phyloP scores from a whole-genome alignment of 2,888 invertebrate species.

The Drosophila macrothrix region DNA sequence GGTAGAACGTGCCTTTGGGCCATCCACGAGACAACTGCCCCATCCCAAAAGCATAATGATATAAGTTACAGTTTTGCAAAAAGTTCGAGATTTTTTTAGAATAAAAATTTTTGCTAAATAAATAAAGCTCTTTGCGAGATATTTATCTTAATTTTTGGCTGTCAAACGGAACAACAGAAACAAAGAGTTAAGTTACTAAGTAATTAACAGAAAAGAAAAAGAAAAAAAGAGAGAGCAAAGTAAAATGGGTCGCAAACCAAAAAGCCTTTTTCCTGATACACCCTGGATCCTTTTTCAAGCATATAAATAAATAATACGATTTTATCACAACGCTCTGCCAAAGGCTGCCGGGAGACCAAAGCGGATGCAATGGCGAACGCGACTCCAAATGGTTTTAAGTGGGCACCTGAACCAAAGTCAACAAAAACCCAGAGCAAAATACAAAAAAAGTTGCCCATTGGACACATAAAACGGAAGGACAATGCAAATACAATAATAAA shows the following conservation, averaged over 20 bases:
- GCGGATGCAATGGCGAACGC: slow-evolving; percentile 34
- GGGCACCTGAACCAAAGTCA: slow-evolving; percentile 48
- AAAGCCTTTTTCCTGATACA: slow-evolving; percentile 34
- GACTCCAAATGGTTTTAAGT: slow-evolving; percentile 48
- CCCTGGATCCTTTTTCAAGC: slow-evolving; percentile 32
- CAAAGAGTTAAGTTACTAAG: slow-evolving; percentile 67
- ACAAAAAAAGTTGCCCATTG: slow-evolving; percentile 6
- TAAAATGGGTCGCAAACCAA: slow-evolving; percentile 16
- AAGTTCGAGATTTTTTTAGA: slow-evolving; percentile 49
- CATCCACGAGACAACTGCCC: slow-evolving; percentile 22
- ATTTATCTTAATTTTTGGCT: slow-evolving; percentile 75
- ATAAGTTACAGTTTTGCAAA: slow-evolving; percentile 48
- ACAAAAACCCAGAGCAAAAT: slow-evolving; percentile 25
- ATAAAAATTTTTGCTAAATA: slow-evolving; percentile 38
- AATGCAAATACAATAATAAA: slow-evolving; percentile 52
- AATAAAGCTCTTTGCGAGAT: slow-evolving; percentile 54
- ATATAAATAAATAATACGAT: slow-evolving; percentile 77
- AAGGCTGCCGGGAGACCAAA: slow-evolving; percentile 52
- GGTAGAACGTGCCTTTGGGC: slow-evolving; percentile 51
- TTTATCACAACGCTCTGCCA: slow-evolving; percentile 51
- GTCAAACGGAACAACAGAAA: slow-evolving; percentile 32
- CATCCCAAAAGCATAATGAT: slow-evolving; percentile 46
- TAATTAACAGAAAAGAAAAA: slow-evolving; percentile 27
- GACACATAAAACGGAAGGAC: slow-evolving; percentile 48
- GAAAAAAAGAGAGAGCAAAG: neutral